Evolutionary conservation across 2,888 invertebrate genomes (phyloP).

Genomic region (Linyphia triangularis): DNA sequence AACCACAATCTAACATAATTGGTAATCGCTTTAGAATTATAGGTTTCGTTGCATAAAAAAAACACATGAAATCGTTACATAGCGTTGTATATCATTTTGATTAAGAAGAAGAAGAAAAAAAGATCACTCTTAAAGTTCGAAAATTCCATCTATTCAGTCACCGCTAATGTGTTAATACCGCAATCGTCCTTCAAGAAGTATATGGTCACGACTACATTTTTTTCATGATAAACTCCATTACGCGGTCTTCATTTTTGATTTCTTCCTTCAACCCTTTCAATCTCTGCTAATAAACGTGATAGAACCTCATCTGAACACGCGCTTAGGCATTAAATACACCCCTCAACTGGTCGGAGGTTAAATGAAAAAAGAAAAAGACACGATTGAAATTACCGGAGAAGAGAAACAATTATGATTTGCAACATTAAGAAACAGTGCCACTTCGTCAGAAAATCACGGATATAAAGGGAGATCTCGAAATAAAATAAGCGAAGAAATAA

Average conservation of each 20-base stretch:
- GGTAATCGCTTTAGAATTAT: slow-evolving; percentile 26
- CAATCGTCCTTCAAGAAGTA: slow-evolving; percentile 46
- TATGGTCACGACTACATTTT: slow-evolving; percentile 62
- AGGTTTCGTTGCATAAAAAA: slow-evolving; percentile 20
- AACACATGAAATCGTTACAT: slow-evolving; percentile 2
- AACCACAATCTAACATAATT: slow-evolving; percentile 3
- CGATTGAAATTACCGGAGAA: slow-evolving; percentile 67
- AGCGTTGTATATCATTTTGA: slow-evolving; percentile 7
- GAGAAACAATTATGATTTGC: slow-evolving; percentile 74
- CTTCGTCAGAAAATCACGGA: slow-evolving; percentile 68
- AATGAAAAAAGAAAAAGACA: not conserved
- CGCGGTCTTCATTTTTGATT: slow-evolving; percentile 40
- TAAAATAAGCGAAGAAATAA: slow-evolving; percentile 50
- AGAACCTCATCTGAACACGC: slow-evolving; percentile 55
- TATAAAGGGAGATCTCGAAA: slow-evolving; percentile 52
- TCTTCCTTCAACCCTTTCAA: slow-evolving; percentile 37
- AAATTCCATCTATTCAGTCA: slow-evolving; percentile 18
- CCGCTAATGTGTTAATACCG: slow-evolving; percentile 65
- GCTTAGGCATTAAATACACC: slow-evolving; percentile 53
- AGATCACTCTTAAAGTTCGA: slow-evolving; percentile 12
- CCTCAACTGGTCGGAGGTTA: slow-evolving; percentile 6
- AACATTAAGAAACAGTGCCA: slow-evolving; percentile 70
- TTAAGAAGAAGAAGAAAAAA: slow-evolving; percentile 28
- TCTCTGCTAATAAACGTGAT: slow-evolving; percentile 67
- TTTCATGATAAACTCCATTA: slow-evolving; percentile 46